Base-by-base conservation (phyloP, 2,888 invertebrate genomes). In the Eupeodes luniger region DNA sequence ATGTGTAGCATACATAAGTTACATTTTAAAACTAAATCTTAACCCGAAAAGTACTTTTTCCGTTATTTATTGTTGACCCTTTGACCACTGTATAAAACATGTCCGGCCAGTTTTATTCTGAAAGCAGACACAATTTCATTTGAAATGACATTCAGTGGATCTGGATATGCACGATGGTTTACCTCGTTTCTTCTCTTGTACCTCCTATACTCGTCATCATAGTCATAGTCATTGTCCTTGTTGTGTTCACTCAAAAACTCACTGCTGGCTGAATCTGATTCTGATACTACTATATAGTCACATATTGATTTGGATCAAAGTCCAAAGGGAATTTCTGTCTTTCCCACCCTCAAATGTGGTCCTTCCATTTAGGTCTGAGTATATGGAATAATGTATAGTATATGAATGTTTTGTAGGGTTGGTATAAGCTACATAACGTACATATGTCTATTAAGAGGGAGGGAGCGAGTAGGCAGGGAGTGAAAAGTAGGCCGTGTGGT, bases 301-400 rank as follows among this genome's bases (percentile, higher is more conserved):
- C 85, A 88, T 85, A 88, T 85, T 88, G 88, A 88, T 88, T 88
- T 85, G 85, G 85, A 88, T 88, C 85, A 88, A 81, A 85, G 81
- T 78, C 85, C 85, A 78, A 78, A 81, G 84, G 88, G 85, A 88
- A 85, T 85, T 88, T 85, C 69, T 83, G 66, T 51, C 51, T 53
- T 6, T n/a, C 69, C 53, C 36, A 19, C 49, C 66, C 36, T 6
- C 11, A 53, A 51, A 36, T 10, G 14, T 11, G 36, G 27, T 69
- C 36, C 36, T 53, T 11, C 69, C 69, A 53, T 69, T 69, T 53
- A 53, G 27, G 27, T 27, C 1, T 2, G 3, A 27, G 6, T 40
- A 16, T 36, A 14, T 53, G 27, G 27, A 27, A 27, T 27, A 27
- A 53, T 16, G 11, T 11, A 12, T 27, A 55, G 11, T 11, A 12